A percentile compares a stretch with the other conserved stretches of the same genome.
These are phyloP conservation scores for Diadema setosum DNA, from an alignment of 35 echinoderm and acorn worm genomes.

Conservation along the genomic window DNA sequence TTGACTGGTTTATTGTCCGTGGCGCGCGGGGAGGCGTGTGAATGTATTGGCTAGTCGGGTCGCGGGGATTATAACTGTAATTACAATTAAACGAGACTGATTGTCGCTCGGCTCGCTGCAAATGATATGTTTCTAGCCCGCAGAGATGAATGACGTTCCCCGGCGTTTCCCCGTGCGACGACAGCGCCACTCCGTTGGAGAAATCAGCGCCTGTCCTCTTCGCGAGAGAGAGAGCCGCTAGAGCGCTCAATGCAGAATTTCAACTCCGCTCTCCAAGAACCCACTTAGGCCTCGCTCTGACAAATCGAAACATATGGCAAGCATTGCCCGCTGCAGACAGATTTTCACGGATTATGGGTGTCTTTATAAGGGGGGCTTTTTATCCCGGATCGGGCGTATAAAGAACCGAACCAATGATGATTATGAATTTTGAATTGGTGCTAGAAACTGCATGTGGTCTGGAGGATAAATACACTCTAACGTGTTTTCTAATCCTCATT, in stretches of 20 bases:
- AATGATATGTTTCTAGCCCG: conserved; percentile 10
- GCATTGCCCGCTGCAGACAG: background rate
- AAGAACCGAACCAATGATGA: background rate
- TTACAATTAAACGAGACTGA: conserved; percentile 23
- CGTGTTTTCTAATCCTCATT: background rate
- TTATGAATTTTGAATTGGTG: background rate
- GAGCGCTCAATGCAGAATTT: too few relatives aligned
- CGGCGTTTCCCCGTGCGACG: background rate
- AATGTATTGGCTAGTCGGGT: background rate
- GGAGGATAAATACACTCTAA: background rate
- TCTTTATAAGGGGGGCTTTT: background rate
- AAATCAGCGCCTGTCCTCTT: too few relatives aligned
- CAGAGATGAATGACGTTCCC: conserved; percentile 23
- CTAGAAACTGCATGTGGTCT: background rate
- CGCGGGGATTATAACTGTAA: conserved; percentile 24
- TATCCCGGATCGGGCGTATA: too few relatives aligned
- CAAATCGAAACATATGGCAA: background rate
- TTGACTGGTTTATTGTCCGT: conserved; percentile 1
- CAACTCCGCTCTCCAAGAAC: too few relatives aligned
- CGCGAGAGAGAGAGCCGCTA: too few relatives aligned
- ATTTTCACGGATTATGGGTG: conserved; percentile 5
- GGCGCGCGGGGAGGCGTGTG: background rate
- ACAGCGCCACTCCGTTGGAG: background rate
- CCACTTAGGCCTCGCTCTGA: background rate
- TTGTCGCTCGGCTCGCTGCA: background rate